phyloP scores from a whole-genome alignment of 2,888 invertebrate genomes.

The Diadegma fenestrale region DNA sequence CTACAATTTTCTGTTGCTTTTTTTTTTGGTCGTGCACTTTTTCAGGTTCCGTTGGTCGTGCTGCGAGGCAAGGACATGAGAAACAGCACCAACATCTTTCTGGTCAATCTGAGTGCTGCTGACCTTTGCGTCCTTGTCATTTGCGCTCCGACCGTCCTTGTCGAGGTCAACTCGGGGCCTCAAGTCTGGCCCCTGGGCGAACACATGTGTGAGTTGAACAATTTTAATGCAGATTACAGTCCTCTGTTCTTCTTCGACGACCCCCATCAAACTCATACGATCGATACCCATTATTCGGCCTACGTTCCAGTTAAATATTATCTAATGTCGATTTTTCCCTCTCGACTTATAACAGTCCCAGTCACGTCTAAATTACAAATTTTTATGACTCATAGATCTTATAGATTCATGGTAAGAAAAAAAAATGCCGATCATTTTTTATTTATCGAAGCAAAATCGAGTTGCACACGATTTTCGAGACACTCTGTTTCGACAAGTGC shows the following conservation, averaged over 20 bases:
- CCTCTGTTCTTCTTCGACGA: background rate
- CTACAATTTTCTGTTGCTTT: background rate
- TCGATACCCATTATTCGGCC: background rate
- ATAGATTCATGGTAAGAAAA: too few relatives aligned
- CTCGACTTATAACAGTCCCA: background rate
- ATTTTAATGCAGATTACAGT: background rate
- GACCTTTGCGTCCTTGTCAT: constrained; percentile 96
- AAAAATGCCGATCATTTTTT: too few relatives aligned
- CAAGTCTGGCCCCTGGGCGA: constrained; percentile 97
- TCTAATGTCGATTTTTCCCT: background rate
- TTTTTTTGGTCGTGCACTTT: background rate
- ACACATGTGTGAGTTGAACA: constrained; percentile 94
- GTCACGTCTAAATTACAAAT: too few relatives aligned
- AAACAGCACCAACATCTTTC: constrained; percentile 97
- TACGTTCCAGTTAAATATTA: background rate
- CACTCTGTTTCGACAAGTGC: too few relatives aligned
- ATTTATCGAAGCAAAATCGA: too few relatives aligned
- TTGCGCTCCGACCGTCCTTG: constrained; percentile 96
- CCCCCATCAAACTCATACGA: background rate
- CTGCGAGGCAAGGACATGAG: constrained; percentile 97
- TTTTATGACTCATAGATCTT: too few relatives aligned
- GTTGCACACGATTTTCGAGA: too few relatives aligned
- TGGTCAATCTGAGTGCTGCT: constrained; percentile 96
- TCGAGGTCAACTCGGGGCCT: constrained; percentile 96
- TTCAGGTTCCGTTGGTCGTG: constrained; percentile 92